Percentiles rank a stretch among this genome's conserved stretches.
These are phyloP conservation scores for Pao palembangensis DNA, from an alignment of 2,113 vertebrate species.

Conservation along the genomic window DNA sequence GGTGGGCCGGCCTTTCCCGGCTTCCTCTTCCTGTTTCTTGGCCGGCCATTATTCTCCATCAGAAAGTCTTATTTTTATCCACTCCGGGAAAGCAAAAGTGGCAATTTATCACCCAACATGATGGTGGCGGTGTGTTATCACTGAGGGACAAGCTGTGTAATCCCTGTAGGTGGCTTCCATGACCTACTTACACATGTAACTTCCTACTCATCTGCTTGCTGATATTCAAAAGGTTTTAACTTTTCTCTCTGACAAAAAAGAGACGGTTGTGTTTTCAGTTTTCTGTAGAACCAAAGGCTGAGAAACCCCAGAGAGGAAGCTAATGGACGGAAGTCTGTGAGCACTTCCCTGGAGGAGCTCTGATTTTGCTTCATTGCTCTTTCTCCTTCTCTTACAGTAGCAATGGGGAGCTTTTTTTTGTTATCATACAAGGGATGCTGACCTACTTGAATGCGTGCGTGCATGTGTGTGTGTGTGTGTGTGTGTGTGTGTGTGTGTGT, in stretches of 20 bases:
- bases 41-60: conserved; percentile 32
- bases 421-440: conserved; percentile 4
- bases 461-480: conserved; percentile 5
- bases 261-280: too few species aligned
- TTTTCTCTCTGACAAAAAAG: background rate
- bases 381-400: conserved; percentile 13
- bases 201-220: background rate
- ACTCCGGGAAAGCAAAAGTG: conserved; percentile 27
- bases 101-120: background rate
- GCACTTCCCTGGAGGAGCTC: conserved; percentile 2
- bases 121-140: conserved; percentile 8
- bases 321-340: too few species aligned
- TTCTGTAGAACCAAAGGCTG: too few species aligned
- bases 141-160: conserved; percentile 18
- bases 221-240: too few species aligned
- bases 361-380: conserved; percentile 2
- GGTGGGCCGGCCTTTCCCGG: background rate
- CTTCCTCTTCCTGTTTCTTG: conserved; percentile 54
- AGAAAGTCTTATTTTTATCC: conserved; percentile 47
- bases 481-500: conserved; percentile 15
- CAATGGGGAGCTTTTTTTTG: background rate
- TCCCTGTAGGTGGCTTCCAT: conserved; percentile 39
- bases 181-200: conserved; percentile 38
- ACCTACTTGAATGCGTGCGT: conserved; percentile 18
- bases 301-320: too few species aligned